Evolutionary conservation across 2,113 vertebrate species (phyloP).

Genomic region (Aspiorhynchus laticeps): DNA sequence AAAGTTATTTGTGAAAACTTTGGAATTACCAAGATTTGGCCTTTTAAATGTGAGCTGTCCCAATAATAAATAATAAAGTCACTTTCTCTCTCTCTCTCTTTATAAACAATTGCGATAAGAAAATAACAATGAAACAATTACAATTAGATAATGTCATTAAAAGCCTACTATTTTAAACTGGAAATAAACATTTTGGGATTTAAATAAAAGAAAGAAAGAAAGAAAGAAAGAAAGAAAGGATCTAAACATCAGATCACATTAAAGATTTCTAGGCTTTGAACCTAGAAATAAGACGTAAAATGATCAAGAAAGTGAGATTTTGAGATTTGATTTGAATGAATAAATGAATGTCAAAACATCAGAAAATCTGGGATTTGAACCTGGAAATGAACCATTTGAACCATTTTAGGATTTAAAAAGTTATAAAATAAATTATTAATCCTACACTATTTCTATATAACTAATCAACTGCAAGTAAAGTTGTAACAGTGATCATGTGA

Average conservation of each 20-base stretch:
- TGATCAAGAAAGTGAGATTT: too few species aligned
- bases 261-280: not conserved
- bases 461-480: not conserved
- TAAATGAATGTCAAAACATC: not conserved
- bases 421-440: not conserved
- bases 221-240: not conserved
- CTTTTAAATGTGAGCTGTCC: not conserved
- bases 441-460: not conserved
- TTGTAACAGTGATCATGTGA: not conserved
- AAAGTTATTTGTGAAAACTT: not conserved
- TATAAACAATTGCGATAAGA: too few species aligned
- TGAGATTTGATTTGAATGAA: not conserved
- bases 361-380: not conserved
- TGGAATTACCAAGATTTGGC: not conserved
- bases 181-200: not conserved
- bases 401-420: not conserved
- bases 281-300: not conserved
- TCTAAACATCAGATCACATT: not conserved
- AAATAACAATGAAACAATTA: not conserved
- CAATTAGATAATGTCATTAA: too few species aligned
- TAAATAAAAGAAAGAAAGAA: not conserved
- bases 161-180: not conserved
- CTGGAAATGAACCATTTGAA: not conserved
- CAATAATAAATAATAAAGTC: not conserved
- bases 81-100: too few species aligned